A percentile compares a stretch with the other conserved stretches of the same genome.
These are phyloP conservation scores for Tenthredo mesomela DNA, from an alignment of 2,888 invertebrate genomes.

Conservation along the genomic window DNA sequence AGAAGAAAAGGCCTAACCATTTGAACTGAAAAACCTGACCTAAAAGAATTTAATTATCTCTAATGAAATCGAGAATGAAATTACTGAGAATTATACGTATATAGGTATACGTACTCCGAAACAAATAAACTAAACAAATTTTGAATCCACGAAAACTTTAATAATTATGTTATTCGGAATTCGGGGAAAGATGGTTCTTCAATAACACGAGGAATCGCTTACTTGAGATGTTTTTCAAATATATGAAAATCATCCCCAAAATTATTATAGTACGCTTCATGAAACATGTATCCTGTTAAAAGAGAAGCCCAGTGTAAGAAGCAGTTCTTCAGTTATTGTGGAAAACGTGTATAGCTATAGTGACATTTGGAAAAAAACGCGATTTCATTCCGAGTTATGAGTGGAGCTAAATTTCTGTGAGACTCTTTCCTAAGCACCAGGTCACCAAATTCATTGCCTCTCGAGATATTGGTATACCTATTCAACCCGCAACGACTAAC, in stretches of 20 bases:
- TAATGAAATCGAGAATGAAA: not conserved
- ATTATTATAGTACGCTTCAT: too few relatives aligned
- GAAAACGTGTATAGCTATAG: conserved; percentile 6
- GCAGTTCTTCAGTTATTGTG: too few relatives aligned
- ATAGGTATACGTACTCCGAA: not conserved
- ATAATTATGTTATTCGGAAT: not conserved
- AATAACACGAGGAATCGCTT: not conserved
- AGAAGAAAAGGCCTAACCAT: not conserved
- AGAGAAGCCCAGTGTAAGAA: too few relatives aligned
- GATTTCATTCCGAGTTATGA: not conserved
- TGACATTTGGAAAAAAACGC: not conserved
- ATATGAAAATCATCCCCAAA: too few relatives aligned
- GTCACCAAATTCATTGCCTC: conserved; percentile 10
- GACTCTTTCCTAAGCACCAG: not conserved
- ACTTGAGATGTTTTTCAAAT: too few relatives aligned
- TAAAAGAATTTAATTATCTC: not conserved
- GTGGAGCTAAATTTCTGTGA: not conserved
- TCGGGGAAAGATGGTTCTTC: not conserved
- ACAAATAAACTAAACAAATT: not conserved
- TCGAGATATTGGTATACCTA: conserved; percentile 5
- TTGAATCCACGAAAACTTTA: not conserved
- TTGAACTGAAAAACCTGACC: not conserved
- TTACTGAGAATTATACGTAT: not conserved
- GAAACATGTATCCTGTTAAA: not conserved
- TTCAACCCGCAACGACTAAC: not conserved